Base-by-base conservation (phyloP, 2,888 invertebrate species). In the Andrena bicolor region DNA sequence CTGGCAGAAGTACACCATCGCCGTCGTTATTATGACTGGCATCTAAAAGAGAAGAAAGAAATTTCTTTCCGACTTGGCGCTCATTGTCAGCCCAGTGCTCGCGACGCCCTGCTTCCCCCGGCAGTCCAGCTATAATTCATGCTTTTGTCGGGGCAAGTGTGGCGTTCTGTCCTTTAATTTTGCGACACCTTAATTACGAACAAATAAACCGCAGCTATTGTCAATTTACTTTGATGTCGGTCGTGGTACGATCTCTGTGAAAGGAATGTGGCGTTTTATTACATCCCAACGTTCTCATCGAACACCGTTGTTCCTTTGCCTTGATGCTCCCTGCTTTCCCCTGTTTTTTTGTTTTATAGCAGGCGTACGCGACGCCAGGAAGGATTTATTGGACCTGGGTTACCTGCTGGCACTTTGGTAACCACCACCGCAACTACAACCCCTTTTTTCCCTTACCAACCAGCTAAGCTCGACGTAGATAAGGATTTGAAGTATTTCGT, bases 381-480 rank as follows among this genome's bases (percentile, higher is more conserved):
- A 86, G 83, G 86, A 90, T 90, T 90, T 90, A 90, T 89, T 77
- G 83, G 79, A 63, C 56, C 71, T 61, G 77, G 75, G 78, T 83
- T 87, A 80, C 82, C 81, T 78, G 76, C 68, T 32, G 32, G 68
- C 56, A 69, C 68, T 69, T 63, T 80, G 82, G 86, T 88, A 82
- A 84, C 82, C 76, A 70, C 23, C 80, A 35, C 71, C 82, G 76
- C 79, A 83, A 86, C 85, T 80, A 68, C 76, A 49, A 68, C 68
- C 81, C 71, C 63, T 51, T 82, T 61, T 82, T 84, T 64, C 64
- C 58, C 41, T 49, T 32, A 63, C 26, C 26, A 80, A 65, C 64
- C 51, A 49, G 58, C 51, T 76, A 68, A 76, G 51, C 68, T 60
- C 20, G 53, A 66, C 49, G 35, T 30, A 65, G 80, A 83, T 86